Evolutionary conservation across 2,888 invertebrate species (phyloP), one percentile per base, ranked within the genome.

Genomic region (Leucophora obtusa): DNA sequence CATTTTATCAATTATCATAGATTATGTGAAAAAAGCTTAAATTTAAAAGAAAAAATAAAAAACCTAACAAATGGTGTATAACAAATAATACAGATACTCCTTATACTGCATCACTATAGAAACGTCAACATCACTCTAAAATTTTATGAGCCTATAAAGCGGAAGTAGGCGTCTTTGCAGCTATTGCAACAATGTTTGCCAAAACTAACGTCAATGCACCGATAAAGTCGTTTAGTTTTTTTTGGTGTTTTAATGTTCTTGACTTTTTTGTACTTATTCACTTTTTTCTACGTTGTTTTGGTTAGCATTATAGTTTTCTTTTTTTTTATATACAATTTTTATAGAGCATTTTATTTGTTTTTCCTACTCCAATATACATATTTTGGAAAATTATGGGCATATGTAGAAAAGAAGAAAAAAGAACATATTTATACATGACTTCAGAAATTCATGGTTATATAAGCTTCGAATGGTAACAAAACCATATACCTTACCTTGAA

Each of bases 111-210:
- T 33, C 71, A 71, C 17, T 69, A 47, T 5, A 50, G 47, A 65
- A 77, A 62, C 73, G 69, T 74, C 81, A 74, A 66, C 81, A 78
- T 70, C 69, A 77, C 65, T 77, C 47, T 77, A 74, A 70, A 77
- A 70, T 71, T 77, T 77, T 74, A 81, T 71, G 81, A 66, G 81
- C 62, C 70, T 62, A 62, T 74, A 70, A 66, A 81, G 65, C 77
- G 81, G 73, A 77, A 77, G 81, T 77, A 70, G 73, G 81, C 77
- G 81, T 77, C 56, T 72, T 43, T 77, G 81, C 81, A 77, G 77
- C 50, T 60, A 73, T 70, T 60, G 15, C 28, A 58, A n/a, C 38
- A 65, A 50, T 65, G 35, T 54, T 68, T 68, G 68, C 77, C 73
- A 78, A 78, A 78, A 71, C 35, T n/a, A 72, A 38, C 66, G 54